Evolutionary conservation across 2,797 vertebrate genomes (phyloP), one percentile per base, ranked within the genome.

Genomic region (Arnoldichthys spilopterus): DNA sequence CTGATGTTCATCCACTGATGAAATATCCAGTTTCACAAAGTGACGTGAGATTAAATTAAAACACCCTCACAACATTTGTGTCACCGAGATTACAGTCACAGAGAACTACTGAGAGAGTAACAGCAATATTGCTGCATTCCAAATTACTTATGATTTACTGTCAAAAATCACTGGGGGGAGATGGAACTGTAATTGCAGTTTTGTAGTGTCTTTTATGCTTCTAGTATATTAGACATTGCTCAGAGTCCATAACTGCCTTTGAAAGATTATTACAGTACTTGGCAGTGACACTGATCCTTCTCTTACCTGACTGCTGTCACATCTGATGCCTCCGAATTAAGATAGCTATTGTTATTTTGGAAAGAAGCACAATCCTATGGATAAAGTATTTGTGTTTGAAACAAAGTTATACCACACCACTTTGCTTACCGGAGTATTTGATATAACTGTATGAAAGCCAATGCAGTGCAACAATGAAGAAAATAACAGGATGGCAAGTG

Each of bases 21-120:
- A 62, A 30, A 69, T 69, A 61, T 61, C 40, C 30, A 15, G 12
- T 79, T 74, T 30, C 53, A 61, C 15, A 37, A 18, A 51, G 32
- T 68, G 37, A 67, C 13, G 68, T n/a, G 37, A 16, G 13, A 40
- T n/a, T 47, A 26, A 59, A 26, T 30, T 24, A 20, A 45, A 24
- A 72, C 20, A 20, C 40, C 24, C 24, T 53, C 28, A 24, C 30
- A 56, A 16, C 63, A 53, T 37, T 53, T 58, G 24, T 72, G 58
- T 12, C 43, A 47, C 43, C 43, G 43, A 16, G 11, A 47, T 47
- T 47, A 47, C 43, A 47, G 5, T 11, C 43, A 47, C 13, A 16
- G 43, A 13, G 13, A 47, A 15, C 43, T 47, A 47, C 43, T 15
- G 43, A 47, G 12, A 16, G 11, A 47, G 43, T 47, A 13, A 47